Percentiles rank a stretch among this genome's conserved stretches.
Conservation (phyloP, 64 coral and sea anemone genomes). For the Montipora sp. region DNA sequence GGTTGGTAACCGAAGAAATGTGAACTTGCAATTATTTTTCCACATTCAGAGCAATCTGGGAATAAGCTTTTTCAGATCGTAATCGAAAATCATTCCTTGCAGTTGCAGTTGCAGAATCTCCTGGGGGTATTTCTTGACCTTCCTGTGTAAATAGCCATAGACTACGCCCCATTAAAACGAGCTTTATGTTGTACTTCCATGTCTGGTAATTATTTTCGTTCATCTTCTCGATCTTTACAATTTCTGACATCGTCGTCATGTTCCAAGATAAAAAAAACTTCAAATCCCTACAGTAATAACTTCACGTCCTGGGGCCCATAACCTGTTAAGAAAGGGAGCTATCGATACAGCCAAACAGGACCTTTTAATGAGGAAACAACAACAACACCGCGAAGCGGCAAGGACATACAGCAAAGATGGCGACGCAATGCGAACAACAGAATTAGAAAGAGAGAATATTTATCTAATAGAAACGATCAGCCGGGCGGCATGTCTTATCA, state of each 20-base stretch:
- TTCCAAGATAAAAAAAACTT: neutral
- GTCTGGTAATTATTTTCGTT: slow-evolving; percentile 55
- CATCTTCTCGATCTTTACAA: slow-evolving; percentile 33
- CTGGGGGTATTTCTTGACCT: slow-evolving; percentile 35
- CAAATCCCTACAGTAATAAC: neutral
- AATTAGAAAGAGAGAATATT: neutral
- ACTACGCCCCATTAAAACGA: slow-evolving; percentile 53
- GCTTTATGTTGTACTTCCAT: slow-evolving; percentile 53
- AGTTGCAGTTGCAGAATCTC: neutral
- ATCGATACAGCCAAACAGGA: too few species aligned
- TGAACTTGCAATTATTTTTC: slow-evolving; percentile 56
- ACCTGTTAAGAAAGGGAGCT: neutral
- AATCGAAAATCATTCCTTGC: slow-evolving; percentile 49
- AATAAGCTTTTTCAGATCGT: slow-evolving; percentile 55
- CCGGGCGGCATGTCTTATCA: neutral
- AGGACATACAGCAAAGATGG: too few species aligned
- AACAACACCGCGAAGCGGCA: neutral
- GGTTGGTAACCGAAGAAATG: slow-evolving; percentile 43
- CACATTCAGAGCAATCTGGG: slow-evolving; percentile 46
- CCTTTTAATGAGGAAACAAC: neutral
- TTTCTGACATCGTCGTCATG: neutral
- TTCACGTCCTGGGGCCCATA: slow-evolving; percentile 50
- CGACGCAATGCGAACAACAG: too few species aligned
- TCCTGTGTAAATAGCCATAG: slow-evolving; percentile 48
- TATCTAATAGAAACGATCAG: neutral